phyloP scores from a whole-genome alignment of 2,113 vertebrate genomes.

The Petrocephalus zakoni region DNA sequence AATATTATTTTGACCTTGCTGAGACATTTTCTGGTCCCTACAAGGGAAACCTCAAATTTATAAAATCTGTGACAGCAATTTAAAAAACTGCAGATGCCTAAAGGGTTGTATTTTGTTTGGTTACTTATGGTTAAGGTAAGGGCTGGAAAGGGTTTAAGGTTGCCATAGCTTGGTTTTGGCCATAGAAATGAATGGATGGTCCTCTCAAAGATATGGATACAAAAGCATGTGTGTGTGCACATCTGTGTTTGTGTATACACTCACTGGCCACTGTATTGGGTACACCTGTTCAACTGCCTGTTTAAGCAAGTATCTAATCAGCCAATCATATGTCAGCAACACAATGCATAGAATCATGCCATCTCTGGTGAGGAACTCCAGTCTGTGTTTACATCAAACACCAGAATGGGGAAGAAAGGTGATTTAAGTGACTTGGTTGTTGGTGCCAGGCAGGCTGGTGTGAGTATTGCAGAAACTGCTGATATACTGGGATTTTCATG shows the following conservation, averaged over 20 bases:
- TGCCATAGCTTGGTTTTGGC: neutral
- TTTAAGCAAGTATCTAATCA: neutral
- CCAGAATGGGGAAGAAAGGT: neutral
- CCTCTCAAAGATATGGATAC: neutral
- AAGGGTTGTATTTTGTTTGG: neutral
- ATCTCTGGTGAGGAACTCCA: neutral
- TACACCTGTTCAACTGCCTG: neutral
- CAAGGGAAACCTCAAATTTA: neutral
- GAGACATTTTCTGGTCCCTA: neutral
- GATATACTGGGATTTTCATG: neutral
- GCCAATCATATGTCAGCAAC: no score
- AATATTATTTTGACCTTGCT: neutral
- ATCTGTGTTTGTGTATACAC: neutral
- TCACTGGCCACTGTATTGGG: neutral
- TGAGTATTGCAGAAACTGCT: neutral
- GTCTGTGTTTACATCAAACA: neutral
- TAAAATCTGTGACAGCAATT: neutral
- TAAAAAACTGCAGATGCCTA: neutral
- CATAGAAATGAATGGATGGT: neutral
- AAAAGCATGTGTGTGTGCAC: neutral
- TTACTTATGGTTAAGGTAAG: neutral
- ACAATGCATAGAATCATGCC: no score
- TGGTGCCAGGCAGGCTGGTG: neutral
- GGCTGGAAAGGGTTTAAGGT: neutral
- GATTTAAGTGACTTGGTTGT: neutral